Base-by-base conservation (phyloP, 1,140 invertebrate genomes). In the Hormaphis cornu region DNA sequence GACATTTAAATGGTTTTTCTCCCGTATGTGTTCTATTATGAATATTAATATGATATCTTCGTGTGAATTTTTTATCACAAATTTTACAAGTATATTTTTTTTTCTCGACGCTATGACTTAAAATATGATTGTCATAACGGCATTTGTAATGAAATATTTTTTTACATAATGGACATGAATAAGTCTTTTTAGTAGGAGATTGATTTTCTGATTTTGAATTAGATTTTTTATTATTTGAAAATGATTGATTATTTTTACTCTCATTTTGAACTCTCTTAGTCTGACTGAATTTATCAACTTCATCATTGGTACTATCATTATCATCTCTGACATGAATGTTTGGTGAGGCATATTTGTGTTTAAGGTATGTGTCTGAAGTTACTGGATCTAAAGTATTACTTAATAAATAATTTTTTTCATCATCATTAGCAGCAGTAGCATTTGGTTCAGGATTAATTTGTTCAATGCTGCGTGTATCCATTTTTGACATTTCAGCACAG, bases 1-100 rank as follows among this genome's bases (percentile, higher is more conserved):
- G 84, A 78, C 93, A 95, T 79, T 90, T 89, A 79, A 90, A 90
- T 1, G 91, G 73, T 37, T 72, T 56, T 70, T 74, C 74, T 0
- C 73, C 73, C 9, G 73, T 72, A 40, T 74, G 74, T 48, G 70
- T 71, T 56, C 73, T 52, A 42, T 70, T 71, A 44, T 74, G 74
- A 2, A 72, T 73, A 10, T 52, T 61, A 3, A 74, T 69, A 37
- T 69, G 69, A 10, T 72, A 72, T 52, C 73, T 74, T 18, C 72
- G 71, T n/a, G 73, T 70, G 48, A 73, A 74, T 20, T 58, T 52
- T 58, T 73, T 72, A 40, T 70, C 69, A 50, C 74, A 74, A 18
- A 71, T 53, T 63, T 70, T 69, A 70, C 73, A 73, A 20, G 42
- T 52, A 44, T 72, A 72, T 20, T 59, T 59, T 35, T 88, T 87